Evolutionary conservation across 2,888 invertebrate species (phyloP).

Genomic region (Fissipunctia ypsillon): DNA sequence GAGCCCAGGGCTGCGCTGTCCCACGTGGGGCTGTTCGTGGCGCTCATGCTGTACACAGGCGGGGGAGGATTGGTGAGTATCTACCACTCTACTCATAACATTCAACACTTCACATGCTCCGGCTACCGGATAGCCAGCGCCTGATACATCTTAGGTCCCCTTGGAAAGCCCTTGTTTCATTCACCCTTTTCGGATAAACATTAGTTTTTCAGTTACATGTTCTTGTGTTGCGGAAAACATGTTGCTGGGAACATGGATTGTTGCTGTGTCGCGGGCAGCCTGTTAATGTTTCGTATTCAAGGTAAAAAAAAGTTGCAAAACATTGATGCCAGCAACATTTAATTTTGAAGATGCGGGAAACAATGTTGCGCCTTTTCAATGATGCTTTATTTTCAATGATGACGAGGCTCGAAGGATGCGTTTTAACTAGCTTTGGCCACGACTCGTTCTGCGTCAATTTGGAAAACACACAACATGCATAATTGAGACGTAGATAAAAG

Average conservation of each 20-base stretch:
- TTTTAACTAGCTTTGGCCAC: neutral
- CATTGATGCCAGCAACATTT: neutral
- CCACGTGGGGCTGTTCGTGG: constrained; percentile 94
- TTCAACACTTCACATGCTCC: neutral
- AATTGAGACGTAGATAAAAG: neutral
- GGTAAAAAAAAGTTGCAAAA: neutral
- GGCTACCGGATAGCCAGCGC: neutral
- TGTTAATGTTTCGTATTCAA: neutral
- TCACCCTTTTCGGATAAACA: neutral
- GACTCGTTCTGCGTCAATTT: neutral
- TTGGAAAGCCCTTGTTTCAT: neutral
- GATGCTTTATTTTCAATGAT: neutral
- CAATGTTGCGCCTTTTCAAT: too few relatives aligned
- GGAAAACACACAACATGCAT: neutral
- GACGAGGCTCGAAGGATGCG: neutral
- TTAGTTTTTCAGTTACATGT: neutral
- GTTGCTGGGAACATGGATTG: neutral
- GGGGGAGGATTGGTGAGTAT: constrained; percentile 94
- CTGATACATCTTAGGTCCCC: neutral
- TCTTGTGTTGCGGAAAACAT: neutral
- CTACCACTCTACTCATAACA: neutral
- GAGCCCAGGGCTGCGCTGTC: constrained; percentile 92
- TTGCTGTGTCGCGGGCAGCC: neutral
- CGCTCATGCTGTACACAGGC: constrained; percentile 94
- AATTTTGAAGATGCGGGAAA: neutral